Conservation (phyloP, 2,888 invertebrate species). For the Eupsilia transversa region DNA sequence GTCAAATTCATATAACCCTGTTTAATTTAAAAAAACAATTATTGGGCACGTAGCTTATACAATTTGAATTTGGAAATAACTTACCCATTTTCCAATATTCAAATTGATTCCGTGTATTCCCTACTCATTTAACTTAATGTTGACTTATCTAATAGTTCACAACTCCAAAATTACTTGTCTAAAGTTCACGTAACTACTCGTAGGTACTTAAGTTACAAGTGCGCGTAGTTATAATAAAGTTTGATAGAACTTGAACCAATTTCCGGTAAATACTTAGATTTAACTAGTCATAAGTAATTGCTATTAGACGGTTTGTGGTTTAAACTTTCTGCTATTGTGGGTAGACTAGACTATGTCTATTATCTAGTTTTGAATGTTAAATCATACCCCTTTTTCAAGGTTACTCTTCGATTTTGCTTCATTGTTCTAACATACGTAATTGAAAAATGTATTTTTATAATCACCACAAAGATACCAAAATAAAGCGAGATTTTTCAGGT, state of each 20-base stretch:
- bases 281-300: constrained; percentile 25
- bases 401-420: not conserved
- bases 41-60: no score
- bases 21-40: not conserved
- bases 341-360: not conserved
- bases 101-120: constrained; percentile 19
- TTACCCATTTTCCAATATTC: not conserved
- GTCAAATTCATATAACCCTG: not conserved
- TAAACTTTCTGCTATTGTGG: not conserved
- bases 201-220: constrained; percentile 14
- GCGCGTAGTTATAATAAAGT: constrained; percentile 27
- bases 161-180: constrained; percentile 14
- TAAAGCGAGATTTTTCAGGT: not conserved
- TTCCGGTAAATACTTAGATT: constrained; percentile 24
- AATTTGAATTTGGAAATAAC: not conserved
- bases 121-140: constrained; percentile 39
- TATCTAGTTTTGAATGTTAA: not conserved
- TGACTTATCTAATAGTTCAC: constrained; percentile 42
- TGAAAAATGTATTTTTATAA: not conserved
- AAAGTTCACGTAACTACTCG: constrained; percentile 31
- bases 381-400: not conserved
- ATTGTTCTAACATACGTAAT: not conserved
- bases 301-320: not conserved
- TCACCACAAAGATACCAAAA: not conserved
- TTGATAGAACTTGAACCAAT: constrained; percentile 27